Conservation (phyloP, 2,113 vertebrate species). For the Arothron firmamentum region DNA sequence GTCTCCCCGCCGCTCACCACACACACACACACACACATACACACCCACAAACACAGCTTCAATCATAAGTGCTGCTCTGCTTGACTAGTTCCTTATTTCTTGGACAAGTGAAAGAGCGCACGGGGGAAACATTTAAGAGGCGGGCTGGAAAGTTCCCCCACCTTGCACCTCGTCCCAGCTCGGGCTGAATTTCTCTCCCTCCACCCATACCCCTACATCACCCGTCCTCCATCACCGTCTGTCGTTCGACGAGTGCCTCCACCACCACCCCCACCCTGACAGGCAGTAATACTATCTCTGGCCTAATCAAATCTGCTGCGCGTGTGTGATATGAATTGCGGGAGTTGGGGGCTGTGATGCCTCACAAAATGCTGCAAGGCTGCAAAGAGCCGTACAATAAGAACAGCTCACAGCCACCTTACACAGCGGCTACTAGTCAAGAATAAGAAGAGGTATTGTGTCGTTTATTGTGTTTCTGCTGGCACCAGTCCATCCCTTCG, state of each 20-base stretch:
- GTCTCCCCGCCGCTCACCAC: constrained; percentile 38
- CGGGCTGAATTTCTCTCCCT: constrained; percentile 32
- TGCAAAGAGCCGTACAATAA: constrained; percentile 38
- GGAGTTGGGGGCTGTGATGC: constrained; percentile 49
- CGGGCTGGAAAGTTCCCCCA: constrained; percentile 28
- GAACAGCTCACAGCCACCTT: constrained; percentile 30
- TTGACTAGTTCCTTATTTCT: constrained; percentile 55
- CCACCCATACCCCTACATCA: constrained; percentile 6
- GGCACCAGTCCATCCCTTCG: constrained; percentile 12
- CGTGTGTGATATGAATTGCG: constrained; percentile 64
- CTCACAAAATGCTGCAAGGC: constrained; percentile 41
- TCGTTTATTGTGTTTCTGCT: not conserved
- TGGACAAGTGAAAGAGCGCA: constrained; percentile 45
- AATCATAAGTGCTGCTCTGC: constrained; percentile 42
- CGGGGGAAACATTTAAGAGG: constrained; percentile 54
- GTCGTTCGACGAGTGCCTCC: constrained; percentile 54
- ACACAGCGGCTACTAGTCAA: constrained; percentile 22
- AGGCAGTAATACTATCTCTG: constrained; percentile 60
- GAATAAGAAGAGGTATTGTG: not conserved
- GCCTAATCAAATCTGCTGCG: constrained; percentile 63
- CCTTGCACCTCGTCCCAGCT: constrained; percentile 12
- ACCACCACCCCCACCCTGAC: constrained; percentile 55
- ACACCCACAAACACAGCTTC: constrained; percentile 17
- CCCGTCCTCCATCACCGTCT: constrained; percentile 25
- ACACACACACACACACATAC: constrained; percentile 28